Percentiles rank a stretch among this genome's conserved stretches.
Conservation (phyloP, 2,113 vertebrate genomes). For the Murina feae region DNA sequence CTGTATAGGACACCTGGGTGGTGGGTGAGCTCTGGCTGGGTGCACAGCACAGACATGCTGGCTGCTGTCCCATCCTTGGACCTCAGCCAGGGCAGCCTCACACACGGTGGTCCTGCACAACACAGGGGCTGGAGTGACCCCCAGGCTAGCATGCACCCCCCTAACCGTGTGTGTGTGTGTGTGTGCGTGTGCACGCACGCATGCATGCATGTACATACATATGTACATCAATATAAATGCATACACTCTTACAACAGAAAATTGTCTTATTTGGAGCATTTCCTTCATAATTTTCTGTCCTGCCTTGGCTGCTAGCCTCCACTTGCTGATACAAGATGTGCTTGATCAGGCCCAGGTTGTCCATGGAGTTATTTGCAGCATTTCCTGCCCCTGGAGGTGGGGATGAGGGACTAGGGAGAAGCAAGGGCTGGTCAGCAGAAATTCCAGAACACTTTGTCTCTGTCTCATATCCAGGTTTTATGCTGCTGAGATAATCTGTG, state of each 20-base stretch:
- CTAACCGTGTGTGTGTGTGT: not conserved
- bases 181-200: too few relatives aligned
- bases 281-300: not conserved
- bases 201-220: not conserved
- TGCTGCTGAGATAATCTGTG: constrained; percentile 94
- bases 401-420: not conserved
- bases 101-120: not conserved
- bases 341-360: not conserved
- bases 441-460: constrained; percentile 33
- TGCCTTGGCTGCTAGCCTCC: not conserved
- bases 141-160: not conserved
- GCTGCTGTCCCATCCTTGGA: not conserved
- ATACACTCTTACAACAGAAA: not conserved
- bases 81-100: not conserved
- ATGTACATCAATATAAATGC: rapidly evolving
- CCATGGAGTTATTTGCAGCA: not conserved
- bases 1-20: not conserved
- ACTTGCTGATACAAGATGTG: not conserved
- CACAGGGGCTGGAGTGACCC: not conserved
- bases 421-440: not conserved
- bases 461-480: constrained; percentile 88
- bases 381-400: not conserved
- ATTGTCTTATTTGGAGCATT: not conserved
- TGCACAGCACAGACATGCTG: not conserved
- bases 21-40: not conserved